Evolutionary conservation across 2,888 invertebrate species (phyloP).

Genomic region (Drosophila subsilvestris): DNA sequence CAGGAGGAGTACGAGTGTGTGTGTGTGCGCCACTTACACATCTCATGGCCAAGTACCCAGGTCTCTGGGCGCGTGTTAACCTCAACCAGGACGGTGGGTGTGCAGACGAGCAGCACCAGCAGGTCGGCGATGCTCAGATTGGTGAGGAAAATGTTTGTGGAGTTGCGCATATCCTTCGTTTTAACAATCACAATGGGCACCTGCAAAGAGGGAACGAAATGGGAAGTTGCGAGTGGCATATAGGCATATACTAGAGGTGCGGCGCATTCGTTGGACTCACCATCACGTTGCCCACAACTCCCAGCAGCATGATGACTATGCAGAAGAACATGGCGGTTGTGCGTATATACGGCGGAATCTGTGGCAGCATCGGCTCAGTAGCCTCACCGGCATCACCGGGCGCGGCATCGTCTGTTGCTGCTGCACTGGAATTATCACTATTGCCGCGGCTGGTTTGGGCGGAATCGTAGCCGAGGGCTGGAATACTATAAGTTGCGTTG

Average conservation of each 20-base stretch:
- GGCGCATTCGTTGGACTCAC: slow-evolving; percentile 83
- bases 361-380: slow-evolving; percentile 83
- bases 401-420: slow-evolving; percentile 21
- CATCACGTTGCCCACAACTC: slow-evolving; percentile 96
- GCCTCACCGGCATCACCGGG: slow-evolving; percentile 31
- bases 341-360: slow-evolving; percentile 93
- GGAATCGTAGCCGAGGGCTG: slow-evolving; percentile 59
- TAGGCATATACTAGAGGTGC: background rate
- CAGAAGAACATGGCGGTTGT: slow-evolving; percentile 95
- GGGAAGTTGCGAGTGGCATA: background rate
- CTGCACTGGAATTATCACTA: slow-evolving; percentile 32
- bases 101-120: slow-evolving; percentile 95
- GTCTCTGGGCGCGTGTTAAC: slow-evolving; percentile 95
- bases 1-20: background rate
- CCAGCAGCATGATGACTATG: slow-evolving; percentile 93
- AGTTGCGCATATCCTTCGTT: slow-evolving; percentile 96
- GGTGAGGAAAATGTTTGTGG: slow-evolving; percentile 97
- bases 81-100: slow-evolving; percentile 97
- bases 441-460: slow-evolving; percentile 16
- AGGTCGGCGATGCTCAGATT: slow-evolving; percentile 97
- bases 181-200: slow-evolving; percentile 95
- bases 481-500: slow-evolving; percentile 74
- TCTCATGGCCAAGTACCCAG: slow-evolving; percentile 95
- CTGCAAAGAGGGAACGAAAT: slow-evolving; percentile 63
- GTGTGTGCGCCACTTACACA: slow-evolving; percentile 90